Evolutionary conservation across 2,113 vertebrate genomes (phyloP).

Genomic region (Pantherophis guttatus): DNA sequence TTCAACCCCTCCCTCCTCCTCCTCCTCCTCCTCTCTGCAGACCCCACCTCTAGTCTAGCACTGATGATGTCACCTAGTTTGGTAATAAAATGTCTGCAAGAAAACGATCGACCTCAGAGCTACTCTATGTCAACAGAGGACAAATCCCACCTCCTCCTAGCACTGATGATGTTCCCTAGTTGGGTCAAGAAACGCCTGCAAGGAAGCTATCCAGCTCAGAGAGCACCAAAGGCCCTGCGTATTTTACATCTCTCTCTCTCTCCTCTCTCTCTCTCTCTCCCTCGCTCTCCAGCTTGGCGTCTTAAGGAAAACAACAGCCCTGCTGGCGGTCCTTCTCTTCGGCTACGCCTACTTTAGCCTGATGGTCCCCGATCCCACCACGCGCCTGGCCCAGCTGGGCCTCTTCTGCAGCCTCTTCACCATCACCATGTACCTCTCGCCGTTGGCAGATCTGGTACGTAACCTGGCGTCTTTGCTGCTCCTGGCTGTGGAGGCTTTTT

Average conservation of each 20-base stretch:
- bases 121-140: too few species aligned
- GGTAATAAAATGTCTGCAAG: too few species aligned
- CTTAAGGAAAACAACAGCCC: conserved; percentile 61
- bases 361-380: conserved; percentile 54
- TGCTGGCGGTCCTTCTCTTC: conserved; percentile 62
- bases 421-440: conserved; percentile 92
- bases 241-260: background rate
- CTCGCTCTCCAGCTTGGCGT: conserved; percentile 64
- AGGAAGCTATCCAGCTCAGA: too few species aligned
- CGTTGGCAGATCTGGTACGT: conserved; percentile 83
- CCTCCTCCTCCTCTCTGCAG: background rate
- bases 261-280: too few species aligned
- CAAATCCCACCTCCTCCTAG: too few species aligned
- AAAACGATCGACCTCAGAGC: too few species aligned
- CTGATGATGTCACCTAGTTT: background rate
- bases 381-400: conserved; percentile 76
- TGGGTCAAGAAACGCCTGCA: background rate
- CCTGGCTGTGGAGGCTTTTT: background rate
- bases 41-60: background rate
- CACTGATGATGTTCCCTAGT: too few species aligned
- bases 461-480: background rate
- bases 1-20: fast-evolving
- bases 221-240: background rate
- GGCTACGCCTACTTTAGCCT: conserved; percentile 80
- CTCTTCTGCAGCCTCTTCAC: conserved; percentile 89